Conservation (phyloP, 2,113 vertebrate species). For the Chrysemys picta region DNA sequence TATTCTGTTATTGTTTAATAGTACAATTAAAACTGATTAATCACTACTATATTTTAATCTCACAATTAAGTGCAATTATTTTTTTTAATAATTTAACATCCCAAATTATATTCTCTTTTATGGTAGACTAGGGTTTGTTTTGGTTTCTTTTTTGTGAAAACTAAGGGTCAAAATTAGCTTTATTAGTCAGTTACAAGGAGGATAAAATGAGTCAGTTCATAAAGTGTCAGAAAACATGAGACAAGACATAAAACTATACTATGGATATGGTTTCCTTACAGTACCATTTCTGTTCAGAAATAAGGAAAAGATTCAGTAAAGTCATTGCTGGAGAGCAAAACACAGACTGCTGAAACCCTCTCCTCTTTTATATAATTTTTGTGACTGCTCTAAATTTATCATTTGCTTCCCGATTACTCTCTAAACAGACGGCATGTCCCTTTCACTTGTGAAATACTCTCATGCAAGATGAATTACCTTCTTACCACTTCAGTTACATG, state of each 20-base stretch:
- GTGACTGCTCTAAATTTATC: slow-evolving; percentile 61
- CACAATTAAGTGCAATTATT: no score
- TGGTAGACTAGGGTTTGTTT: neutral
- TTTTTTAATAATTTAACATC: no score
- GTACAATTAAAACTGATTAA: no score
- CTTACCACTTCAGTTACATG: slow-evolving; percentile 68
- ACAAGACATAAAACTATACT: neutral
- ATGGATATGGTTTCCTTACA: neutral
- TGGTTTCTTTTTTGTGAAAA: neutral
- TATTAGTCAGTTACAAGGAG: neutral
- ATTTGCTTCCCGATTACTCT: slow-evolving; percentile 76
- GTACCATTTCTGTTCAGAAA: neutral
- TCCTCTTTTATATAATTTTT: slow-evolving; percentile 67
- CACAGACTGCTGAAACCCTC: neutral
- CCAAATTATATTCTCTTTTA: neutral
- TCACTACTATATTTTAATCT: no score
- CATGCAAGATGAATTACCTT: slow-evolving; percentile 78
- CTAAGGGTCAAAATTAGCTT: neutral
- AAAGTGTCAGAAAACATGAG: neutral
- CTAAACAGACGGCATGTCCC: slow-evolving; percentile 75
- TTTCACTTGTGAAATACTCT: slow-evolving; percentile 78
- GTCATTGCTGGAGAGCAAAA: slow-evolving; percentile 27
- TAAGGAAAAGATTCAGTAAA: slow-evolving; percentile 31
- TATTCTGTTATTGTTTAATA: no score
- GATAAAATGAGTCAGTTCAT: neutral